phyloP scores from a whole-genome alignment of 2,113 vertebrate genomes.

The Pterocles burchelli region DNA sequence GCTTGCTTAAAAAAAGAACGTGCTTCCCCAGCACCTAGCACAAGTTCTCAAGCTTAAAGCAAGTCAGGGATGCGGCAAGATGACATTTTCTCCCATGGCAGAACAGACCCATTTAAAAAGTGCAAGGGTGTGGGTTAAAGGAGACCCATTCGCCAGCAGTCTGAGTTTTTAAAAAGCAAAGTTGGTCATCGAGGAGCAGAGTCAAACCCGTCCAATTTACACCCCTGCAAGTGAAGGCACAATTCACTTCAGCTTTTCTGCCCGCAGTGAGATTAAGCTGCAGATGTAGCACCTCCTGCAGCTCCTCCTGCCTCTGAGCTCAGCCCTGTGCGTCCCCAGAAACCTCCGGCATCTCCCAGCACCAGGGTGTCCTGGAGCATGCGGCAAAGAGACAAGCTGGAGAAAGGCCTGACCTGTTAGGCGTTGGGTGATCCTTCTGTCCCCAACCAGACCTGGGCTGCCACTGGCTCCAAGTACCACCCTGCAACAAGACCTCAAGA shows the following conservation, averaged over 20 bases:
- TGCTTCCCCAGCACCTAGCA: not conserved
- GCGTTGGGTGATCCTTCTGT: not conserved
- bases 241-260: not conserved
- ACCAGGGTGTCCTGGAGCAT: not conserved
- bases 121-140: not conserved
- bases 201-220: not conserved
- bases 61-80: not conserved
- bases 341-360: not conserved
- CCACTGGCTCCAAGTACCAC: not conserved
- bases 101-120: not conserved
- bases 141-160: not conserved
- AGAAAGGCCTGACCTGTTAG: not conserved
- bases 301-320: not conserved
- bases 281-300: not conserved
- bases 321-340: accelerated
- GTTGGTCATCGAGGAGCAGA: not conserved
- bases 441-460: not conserved
- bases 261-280: not conserved
- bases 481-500: not conserved
- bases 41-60: not conserved
- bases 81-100: not conserved
- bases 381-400: accelerated
- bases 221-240: not conserved
- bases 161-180: not conserved
- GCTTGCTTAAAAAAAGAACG: not conserved